Base-by-base conservation (phyloP, 2,113 vertebrate species). In the Elephas maximus region DNA sequence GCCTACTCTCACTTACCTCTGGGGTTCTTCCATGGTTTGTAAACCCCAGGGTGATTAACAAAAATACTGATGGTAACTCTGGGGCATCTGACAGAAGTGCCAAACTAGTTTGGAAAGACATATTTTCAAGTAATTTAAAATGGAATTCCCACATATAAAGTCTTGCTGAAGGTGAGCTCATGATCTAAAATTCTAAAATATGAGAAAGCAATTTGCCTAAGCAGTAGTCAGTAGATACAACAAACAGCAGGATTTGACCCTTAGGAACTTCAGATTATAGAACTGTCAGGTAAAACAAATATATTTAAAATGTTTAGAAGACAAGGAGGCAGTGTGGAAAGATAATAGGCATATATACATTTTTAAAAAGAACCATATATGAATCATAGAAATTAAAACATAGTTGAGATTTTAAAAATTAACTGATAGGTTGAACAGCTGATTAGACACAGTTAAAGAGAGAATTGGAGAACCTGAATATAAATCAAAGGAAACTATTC, bases 61-160 rank as follows among this genome's bases (percentile, higher is more conserved):
- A 76, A 37, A 95, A 88, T 78, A 45, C 1, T 60, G 63, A 62
- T 81, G 9, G 30, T 80, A 91, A 63, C 20, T 10, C 17, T 82
- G 53, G 18, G 44, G 8, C 63, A 48, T 80, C 20, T 63, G 67
- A 94, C 77, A 80, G 93, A 85, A 80, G 88, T 62, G 18, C 88
- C 74, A 81, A 90, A 73, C 4, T 11, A 88, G 26, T 73, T 62
- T 69, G 73, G 44, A 91, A 93, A 60, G 53, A 76, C 62, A 86
- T 79, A 33, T 45, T 37, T 41, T 93, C 57, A 84, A 93, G 60
- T 95, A 74, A 80, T 84, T 93, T 96, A 95, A 91, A 91, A 83
- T 18, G n/a, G 80, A 24, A 88, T 88, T 97, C 60, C 18, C 45
- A 71, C 37, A 88, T 73, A 82, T 41, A 57, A 91, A 77, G 1